Evolutionary conservation across 2,797 vertebrate genomes (phyloP).

Genomic region (Eospalax fontanierii): DNA sequence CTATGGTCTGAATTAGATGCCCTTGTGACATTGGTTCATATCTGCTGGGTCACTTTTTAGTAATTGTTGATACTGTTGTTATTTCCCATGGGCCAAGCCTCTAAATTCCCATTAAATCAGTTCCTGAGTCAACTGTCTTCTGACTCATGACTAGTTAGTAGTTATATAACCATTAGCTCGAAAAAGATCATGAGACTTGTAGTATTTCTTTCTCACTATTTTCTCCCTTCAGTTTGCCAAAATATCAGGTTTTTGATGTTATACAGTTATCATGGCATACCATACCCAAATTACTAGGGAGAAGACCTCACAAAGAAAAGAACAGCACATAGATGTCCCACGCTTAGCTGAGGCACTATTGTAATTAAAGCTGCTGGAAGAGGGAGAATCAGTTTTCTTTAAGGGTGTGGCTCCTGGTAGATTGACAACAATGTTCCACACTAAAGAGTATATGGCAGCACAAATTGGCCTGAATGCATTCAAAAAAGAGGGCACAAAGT

Average conservation of each 20-base stretch:
- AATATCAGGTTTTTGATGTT: neutral
- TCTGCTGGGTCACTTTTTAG: neutral
- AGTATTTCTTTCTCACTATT: neutral
- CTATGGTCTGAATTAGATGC: neutral
- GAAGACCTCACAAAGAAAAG: too few species aligned
- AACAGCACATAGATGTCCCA: too few species aligned
- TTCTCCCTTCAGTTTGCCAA: conserved; percentile 15
- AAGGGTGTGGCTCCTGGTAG: too few species aligned
- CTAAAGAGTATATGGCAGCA: too few species aligned
- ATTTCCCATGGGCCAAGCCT: neutral
- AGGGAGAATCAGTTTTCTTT: too few species aligned
- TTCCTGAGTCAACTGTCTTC: neutral
- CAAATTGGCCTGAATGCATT: too few species aligned
- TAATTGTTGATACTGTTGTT: neutral
- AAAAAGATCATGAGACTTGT: neutral
- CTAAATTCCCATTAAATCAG: neutral
- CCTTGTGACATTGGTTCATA: neutral
- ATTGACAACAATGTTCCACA: too few species aligned
- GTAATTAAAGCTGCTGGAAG: too few species aligned
- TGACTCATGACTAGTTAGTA: neutral
- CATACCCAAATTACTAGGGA: neutral
- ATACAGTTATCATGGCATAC: neutral
- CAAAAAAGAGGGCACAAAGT: too few species aligned
- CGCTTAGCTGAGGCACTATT: too few species aligned
- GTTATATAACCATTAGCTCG: conserved; percentile 18